phyloP scores from a whole-genome alignment of 2,797 vertebrate species.

The Cossypha heuglini region DNA sequence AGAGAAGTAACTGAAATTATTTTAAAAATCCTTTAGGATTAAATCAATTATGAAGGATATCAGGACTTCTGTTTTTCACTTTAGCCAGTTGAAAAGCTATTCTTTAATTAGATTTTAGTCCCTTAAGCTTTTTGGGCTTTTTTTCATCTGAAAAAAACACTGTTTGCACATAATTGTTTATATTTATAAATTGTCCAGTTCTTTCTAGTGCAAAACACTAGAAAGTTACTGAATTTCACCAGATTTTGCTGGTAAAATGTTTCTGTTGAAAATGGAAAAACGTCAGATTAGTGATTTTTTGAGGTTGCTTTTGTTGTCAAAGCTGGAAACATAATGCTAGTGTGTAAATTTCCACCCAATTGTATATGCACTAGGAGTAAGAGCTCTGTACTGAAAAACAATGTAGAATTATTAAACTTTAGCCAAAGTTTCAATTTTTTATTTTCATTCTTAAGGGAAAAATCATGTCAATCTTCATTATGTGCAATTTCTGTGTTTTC shows the following conservation, averaged over 20 bases:
- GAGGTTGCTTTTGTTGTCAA: slow-evolving; percentile 73
- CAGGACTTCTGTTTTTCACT: neutral
- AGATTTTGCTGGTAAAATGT: slow-evolving; percentile 71
- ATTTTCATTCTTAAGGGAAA: neutral
- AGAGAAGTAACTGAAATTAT: neutral
- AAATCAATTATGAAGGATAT: neutral
- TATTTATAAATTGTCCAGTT: slow-evolving; percentile 87
- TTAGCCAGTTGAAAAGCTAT: slow-evolving; percentile 3
- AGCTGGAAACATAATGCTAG: slow-evolving; percentile 68
- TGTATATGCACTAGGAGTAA: neutral
- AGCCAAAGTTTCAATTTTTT: neutral
- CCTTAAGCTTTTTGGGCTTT: neutral
- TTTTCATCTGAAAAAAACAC: slow-evolving; percentile 72
- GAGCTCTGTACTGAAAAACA: neutral
- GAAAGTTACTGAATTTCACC: slow-evolving; percentile 81
- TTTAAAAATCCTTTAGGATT: neutral
- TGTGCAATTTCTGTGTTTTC: neutral
- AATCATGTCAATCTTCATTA: neutral
- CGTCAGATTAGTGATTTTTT: slow-evolving; percentile 65
- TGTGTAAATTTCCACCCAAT: slow-evolving; percentile 67
- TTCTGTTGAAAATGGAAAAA: slow-evolving; percentile 80
- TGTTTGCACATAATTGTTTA: slow-evolving; percentile 81
- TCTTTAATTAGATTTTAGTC: slow-evolving; percentile 6
- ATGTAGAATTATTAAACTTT: neutral
- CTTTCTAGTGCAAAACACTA: slow-evolving; percentile 81